These are phyloP conservation scores for Drosophila saltans DNA, from an alignment of 1,140 invertebrate genomes.

Conservation along the genomic window DNA sequence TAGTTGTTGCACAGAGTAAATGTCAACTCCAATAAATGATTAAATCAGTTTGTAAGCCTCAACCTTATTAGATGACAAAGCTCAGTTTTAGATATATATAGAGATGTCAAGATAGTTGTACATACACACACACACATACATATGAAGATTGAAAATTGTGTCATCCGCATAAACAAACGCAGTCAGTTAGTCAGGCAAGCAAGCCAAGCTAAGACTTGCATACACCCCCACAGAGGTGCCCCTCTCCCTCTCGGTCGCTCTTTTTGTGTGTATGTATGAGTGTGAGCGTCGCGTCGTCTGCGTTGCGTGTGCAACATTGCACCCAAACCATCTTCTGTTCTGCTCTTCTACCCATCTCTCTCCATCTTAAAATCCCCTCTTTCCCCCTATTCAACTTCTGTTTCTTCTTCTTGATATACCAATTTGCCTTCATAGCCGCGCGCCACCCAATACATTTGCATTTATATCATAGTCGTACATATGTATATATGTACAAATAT, in stretches of 20 bases:
- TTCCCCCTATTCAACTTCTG: neutral
- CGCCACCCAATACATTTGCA: constrained; percentile 38
- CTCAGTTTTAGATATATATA: constrained; percentile 22
- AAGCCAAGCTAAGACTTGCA: constrained; percentile 21
- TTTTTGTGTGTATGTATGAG: neutral
- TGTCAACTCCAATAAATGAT: constrained; percentile 20
- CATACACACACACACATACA: constrained; percentile 9
- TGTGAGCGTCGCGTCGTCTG: constrained; percentile 16
- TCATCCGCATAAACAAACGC: constrained; percentile 70
- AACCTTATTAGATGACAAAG: constrained; percentile 25
- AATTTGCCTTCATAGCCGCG: constrained; percentile 10
- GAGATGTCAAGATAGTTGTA: constrained; percentile 8
- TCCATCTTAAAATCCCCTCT: neutral
- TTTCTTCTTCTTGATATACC: constrained; percentile 12
- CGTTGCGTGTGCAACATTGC: constrained; percentile 14
- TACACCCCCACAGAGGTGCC: neutral
- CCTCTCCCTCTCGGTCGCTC: neutral
- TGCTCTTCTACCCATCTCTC: neutral
- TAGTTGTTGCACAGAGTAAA: neutral
- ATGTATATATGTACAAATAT: constrained; percentile 16
- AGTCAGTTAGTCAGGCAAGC: constrained; percentile 39
- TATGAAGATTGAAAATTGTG: constrained; percentile 67
- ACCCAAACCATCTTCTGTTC: constrained; percentile 14
- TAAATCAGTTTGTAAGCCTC: constrained; percentile 42
- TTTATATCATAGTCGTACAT: constrained; percentile 41